phyloP scores from a whole-genome alignment of 2,113 vertebrate genomes.

The Thermophis baileyi region DNA sequence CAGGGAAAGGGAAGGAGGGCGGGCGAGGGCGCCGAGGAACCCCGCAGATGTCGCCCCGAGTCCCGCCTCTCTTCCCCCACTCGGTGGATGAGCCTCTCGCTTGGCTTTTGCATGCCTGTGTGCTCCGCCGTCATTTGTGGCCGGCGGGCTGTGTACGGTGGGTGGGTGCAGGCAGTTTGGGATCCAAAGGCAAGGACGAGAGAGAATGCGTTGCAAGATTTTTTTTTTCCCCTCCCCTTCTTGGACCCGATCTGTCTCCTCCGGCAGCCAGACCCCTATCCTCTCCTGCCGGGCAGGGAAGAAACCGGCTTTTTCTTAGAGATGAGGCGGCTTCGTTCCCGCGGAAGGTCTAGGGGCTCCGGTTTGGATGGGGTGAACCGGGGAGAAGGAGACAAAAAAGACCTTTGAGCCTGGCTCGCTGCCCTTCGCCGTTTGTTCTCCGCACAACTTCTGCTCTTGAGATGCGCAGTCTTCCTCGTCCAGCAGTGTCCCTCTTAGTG shows the following conservation, averaged over 20 bases:
- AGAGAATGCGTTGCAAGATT: background rate
- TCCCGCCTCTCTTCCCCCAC: background rate
- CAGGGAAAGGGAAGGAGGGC: background rate
- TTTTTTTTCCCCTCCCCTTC: background rate
- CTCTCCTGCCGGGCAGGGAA: background rate
- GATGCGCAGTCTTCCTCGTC: background rate
- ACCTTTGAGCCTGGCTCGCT: background rate
- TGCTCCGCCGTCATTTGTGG: background rate
- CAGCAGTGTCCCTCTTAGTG: accelerated
- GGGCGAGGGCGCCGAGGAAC: background rate
- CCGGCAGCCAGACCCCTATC: background rate
- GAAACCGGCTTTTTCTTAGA: too few species aligned
- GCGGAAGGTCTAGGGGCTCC: background rate
- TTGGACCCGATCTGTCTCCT: background rate
- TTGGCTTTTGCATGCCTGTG: background rate
- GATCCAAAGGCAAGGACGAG: background rate
- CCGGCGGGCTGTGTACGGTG: background rate
- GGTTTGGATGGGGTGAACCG: background rate
- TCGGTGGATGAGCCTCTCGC: background rate
- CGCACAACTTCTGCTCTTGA: background rate
- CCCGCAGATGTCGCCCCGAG: background rate
- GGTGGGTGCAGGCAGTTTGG: background rate
- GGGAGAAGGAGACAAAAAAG: background rate
- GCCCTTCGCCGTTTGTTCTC: background rate
- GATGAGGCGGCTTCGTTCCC: background rate